A percentile compares a stretch with the other conserved stretches of the same genome.
These are phyloP conservation scores for Bufotes viridis DNA, from an alignment of 2,797 vertebrate species.

Conservation along the genomic window DNA sequence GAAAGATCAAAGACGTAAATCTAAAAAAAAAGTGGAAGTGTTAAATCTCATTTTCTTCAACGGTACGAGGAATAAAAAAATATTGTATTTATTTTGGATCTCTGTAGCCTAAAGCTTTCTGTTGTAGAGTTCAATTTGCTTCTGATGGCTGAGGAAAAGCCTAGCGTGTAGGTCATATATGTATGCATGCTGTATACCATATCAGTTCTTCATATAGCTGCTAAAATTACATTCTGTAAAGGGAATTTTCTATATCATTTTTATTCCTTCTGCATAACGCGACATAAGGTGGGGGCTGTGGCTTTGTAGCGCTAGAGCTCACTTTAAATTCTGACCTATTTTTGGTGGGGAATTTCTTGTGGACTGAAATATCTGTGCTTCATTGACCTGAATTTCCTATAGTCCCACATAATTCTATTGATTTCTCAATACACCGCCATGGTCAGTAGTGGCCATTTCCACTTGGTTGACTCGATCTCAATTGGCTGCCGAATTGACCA, in stretches of 20 bases:
- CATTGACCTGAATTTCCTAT: background rate
- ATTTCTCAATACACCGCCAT: background rate
- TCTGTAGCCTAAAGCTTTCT: constrained; percentile 50
- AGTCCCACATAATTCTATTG: background rate
- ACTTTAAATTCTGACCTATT: constrained; percentile 13
- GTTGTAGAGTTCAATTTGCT: constrained; percentile 56
- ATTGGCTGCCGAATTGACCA: no score
- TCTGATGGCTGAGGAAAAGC: constrained; percentile 35
- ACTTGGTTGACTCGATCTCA: no score
- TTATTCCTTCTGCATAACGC: background rate
- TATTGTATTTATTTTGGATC: constrained; percentile 59
- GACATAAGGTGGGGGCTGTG: background rate
- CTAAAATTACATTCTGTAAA: constrained; percentile 37
- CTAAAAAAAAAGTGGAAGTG: constrained; percentile 57
- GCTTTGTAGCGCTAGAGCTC: background rate
- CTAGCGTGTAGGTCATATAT: constrained; percentile 43
- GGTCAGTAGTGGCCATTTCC: no score
- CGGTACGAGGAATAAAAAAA: constrained; percentile 40
- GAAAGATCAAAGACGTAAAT: constrained; percentile 57
- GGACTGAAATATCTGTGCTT: background rate
- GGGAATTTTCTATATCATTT: constrained; percentile 28
- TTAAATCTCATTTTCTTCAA: constrained; percentile 62
- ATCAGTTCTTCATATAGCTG: constrained; percentile 17
- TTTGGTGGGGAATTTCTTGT: background rate
- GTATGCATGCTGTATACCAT: constrained; percentile 33